Base-by-base conservation (phyloP, 1,140 invertebrate genomes). In the Ips nitidus region DNA sequence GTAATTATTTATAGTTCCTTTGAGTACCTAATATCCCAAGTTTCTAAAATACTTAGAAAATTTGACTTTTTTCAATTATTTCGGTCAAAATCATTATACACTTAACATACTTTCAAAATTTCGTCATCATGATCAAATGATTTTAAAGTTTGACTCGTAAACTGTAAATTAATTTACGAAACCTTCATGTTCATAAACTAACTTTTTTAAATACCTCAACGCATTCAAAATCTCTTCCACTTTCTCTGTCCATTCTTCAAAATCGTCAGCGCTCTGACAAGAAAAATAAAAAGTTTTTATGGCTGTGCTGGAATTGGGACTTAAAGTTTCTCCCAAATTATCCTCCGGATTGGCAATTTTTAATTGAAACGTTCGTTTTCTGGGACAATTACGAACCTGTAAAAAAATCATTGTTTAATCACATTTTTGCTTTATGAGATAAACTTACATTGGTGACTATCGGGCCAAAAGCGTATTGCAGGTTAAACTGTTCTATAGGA, bases 401-500 rank as follows among this genome's bases (percentile, higher is more conserved):
- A 66, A 66, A 41, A 66, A 40, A 37, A 38, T 1, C 4, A 37
- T 22, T 22, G 45, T 2, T 8, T 2, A 3, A 50, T 50, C 22
- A 50, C 7, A 3, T 2, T 22, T 50, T 3, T 50, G 45, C 45
- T 50, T 22, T 22, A 22, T 22, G 22, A 0, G 38, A 1, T 2
- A 8, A 38, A 47, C 42, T 41, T 62, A 69, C 52, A 45, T 69
- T 62, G 36, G 47, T 71, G 0, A 63, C 43, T n/a, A 70, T 36
- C 1, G 72, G 63, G 40, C 41, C 57, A 6, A 68, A 47, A 41
- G 69, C 68, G 55, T 65, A 70, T 38, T 61, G 52, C 47, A 73
- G 36, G 59, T 73, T 69, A 8, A 73, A 47, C 36, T 52, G 39
- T 8, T 43, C 50, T 2, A 59, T 2, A 2, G 68, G 61, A 4